These are phyloP conservation scores for Rhynchotus rufescens DNA, from an alignment of 2,797 vertebrate genomes.

Conservation along the genomic window DNA sequence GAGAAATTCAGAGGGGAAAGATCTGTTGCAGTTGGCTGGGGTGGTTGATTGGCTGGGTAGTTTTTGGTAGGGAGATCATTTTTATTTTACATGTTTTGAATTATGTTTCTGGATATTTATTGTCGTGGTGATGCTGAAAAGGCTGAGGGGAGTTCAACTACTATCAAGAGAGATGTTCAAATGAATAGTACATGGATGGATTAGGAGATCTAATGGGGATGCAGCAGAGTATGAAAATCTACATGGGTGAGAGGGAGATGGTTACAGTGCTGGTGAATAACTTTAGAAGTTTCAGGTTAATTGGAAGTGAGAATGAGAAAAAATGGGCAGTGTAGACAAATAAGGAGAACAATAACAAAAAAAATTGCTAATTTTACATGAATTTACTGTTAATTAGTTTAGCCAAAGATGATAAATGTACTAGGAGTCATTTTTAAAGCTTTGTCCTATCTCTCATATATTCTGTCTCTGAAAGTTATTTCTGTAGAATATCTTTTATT, in stretches of 20 bases:
- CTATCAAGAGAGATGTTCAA: neutral
- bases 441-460: neutral
- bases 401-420: neutral
- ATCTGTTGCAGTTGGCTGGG: neutral
- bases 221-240: neutral
- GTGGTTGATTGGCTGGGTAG: neutral
- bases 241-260: neutral
- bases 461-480: neutral
- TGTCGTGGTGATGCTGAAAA: neutral
- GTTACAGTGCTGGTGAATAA: neutral
- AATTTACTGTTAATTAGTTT: neutral
- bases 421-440: neutral
- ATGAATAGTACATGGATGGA: neutral
- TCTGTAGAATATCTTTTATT: neutral
- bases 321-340: neutral
- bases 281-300: neutral
- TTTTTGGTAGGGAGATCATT: neutral
- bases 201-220: neutral
- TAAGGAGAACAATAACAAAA: neutral
- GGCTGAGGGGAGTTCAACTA: neutral
- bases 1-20: neutral
- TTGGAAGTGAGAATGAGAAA: neutral
- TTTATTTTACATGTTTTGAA: neutral
- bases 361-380: neutral
- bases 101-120: neutral